Evolutionary conservation across 2,113 vertebrate genomes (phyloP).

Genomic region (Xiphorhynchus elegans): DNA sequence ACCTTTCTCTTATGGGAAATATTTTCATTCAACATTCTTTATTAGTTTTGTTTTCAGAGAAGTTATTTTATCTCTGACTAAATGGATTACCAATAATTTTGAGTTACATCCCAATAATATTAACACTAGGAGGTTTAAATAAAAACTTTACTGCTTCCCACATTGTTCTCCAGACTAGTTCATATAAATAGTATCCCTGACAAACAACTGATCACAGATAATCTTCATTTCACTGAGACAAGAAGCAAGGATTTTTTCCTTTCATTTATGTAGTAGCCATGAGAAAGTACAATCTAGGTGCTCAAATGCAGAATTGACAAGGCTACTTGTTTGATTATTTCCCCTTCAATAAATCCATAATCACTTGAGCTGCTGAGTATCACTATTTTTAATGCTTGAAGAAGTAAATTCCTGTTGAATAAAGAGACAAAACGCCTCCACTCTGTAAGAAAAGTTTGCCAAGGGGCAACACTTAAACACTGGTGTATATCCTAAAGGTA

Average conservation of each 20-base stretch:
- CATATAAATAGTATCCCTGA: not conserved
- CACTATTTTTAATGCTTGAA: not conserved
- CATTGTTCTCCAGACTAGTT: not conserved
- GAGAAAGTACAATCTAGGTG: not conserved
- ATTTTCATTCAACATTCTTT: not conserved
- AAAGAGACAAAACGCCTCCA: not conserved
- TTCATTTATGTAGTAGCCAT: not conserved
- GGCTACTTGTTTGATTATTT: not conserved
- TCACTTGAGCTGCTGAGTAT: not conserved
- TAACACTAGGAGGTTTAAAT: not conserved
- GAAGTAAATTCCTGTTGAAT: not conserved
- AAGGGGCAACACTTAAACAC: not conserved
- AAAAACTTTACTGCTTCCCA: not conserved
- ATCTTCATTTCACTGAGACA: not conserved
- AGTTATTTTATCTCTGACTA: not conserved
- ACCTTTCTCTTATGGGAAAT: not conserved
- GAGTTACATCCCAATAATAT: not conserved
- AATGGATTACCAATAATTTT: not conserved
- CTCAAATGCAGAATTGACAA: not conserved
- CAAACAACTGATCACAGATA: not conserved
- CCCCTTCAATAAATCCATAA: not conserved
- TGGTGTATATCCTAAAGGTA: constrained; percentile 7
- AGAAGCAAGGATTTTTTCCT: not conserved
- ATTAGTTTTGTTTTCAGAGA: not conserved
- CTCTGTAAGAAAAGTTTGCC: not conserved